Conservation (phyloP, 2,797 vertebrate species). For the Pogonophryne albipinna region DNA sequence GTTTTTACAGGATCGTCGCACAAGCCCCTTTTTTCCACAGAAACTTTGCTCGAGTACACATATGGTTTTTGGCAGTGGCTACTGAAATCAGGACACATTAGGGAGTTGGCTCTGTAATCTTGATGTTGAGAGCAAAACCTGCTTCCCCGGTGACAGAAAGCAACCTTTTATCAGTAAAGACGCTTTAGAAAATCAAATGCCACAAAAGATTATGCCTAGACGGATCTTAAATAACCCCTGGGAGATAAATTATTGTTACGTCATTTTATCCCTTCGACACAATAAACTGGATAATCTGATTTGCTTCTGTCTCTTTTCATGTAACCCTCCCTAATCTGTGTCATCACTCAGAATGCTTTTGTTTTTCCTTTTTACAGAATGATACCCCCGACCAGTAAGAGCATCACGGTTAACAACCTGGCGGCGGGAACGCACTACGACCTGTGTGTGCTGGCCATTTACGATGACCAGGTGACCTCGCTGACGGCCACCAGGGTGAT, state of each 20-base stretch:
- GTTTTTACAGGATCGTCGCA: constrained; percentile 43
- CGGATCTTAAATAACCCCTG: constrained; percentile 58
- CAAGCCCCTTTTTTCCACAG: constrained; percentile 21
- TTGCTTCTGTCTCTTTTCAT: constrained; percentile 58
- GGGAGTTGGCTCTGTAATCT: constrained; percentile 34
- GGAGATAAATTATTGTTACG: constrained; percentile 69
- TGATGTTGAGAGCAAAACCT: constrained; percentile 36
- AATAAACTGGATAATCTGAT: constrained; percentile 71
- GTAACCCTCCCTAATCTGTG: constrained; percentile 56
- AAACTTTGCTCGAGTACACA: constrained; percentile 48
- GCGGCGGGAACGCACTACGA: constrained; percentile 94
- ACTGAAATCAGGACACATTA: constrained; percentile 13
- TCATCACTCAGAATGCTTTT: constrained; percentile 27
- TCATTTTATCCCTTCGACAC: constrained; percentile 68
- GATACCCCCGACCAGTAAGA: constrained; percentile 98
- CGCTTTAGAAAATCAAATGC: constrained; percentile 60
- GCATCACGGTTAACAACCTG: constrained; percentile 97
- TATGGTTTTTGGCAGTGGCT: constrained; percentile 22
- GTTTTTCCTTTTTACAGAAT: constrained; percentile 84
- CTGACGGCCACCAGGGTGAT: constrained; percentile 96
- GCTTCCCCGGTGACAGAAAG: constrained; percentile 29
- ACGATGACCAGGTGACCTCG: constrained; percentile 95
- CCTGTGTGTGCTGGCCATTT: constrained; percentile 97
- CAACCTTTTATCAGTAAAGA: constrained; percentile 59
- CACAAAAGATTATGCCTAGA: constrained; percentile 61